These are phyloP conservation scores for Borostomias antarcticus DNA, from an alignment of 2,797 vertebrate genomes.

Conservation along the genomic window DNA sequence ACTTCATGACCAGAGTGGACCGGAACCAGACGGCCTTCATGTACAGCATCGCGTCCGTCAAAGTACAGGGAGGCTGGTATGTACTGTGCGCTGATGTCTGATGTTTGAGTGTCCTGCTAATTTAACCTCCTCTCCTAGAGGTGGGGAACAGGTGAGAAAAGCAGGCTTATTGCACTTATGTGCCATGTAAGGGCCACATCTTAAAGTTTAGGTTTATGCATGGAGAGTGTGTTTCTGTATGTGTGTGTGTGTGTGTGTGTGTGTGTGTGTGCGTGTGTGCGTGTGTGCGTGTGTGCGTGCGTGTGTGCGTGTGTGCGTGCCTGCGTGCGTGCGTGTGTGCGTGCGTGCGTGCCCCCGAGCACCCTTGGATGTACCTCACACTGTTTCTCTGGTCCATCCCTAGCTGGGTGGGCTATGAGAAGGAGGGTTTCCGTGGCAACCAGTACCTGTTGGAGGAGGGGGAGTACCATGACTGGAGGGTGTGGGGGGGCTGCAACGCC, in stretches of 20 bases:
- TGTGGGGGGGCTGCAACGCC: constrained; percentile 87
- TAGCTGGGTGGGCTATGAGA: constrained; percentile 96
- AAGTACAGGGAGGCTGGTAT: constrained; percentile 90
- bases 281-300: neutral
- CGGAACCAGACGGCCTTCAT: constrained; percentile 65
- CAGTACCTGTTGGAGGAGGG: constrained; percentile 98
- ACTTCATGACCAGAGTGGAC: constrained; percentile 77
- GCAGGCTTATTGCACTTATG: no score
- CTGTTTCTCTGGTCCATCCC: neutral
- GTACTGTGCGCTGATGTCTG: constrained; percentile 41
- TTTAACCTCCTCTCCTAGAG: no score
- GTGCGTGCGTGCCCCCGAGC: neutral
- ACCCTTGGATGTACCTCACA: neutral
- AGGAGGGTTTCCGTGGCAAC: constrained; percentile 91
- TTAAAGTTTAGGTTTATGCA: neutral
- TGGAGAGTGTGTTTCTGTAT: neutral
- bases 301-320: neutral
- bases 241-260: neutral
- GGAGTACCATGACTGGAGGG: constrained; percentile 88
- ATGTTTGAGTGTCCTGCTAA: neutral
- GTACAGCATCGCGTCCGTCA: constrained; percentile 82
- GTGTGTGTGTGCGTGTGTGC: neutral
- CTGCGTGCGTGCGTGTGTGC: neutral
- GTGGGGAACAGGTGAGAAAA: no score
- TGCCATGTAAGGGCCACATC: neutral